Percentiles rank a stretch among this genome's conserved stretches.
Conservation (phyloP, 2,888 invertebrate genomes). For the Zootermopsis nevadensis region DNA sequence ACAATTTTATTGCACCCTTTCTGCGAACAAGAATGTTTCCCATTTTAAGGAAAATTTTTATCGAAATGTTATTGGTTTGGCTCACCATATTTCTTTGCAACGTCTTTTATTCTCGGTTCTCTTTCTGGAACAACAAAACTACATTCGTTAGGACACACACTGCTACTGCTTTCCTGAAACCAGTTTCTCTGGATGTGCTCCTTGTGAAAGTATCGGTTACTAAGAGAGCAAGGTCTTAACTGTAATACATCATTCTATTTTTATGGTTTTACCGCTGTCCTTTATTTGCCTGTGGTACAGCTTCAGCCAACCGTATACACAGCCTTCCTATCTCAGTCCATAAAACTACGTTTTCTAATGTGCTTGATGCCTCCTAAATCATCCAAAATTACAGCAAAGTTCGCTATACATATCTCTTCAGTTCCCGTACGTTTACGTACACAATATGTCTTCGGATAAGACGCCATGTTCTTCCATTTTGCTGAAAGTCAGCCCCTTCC, state of each 20-base stretch:
- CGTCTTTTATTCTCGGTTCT: background rate
- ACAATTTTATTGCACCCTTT: constrained; percentile 34
- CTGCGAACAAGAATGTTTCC: constrained; percentile 1
- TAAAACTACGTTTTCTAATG: background rate
- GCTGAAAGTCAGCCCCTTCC: background rate
- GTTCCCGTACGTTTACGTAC: background rate
- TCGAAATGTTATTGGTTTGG: background rate
- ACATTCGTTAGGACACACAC: background rate
- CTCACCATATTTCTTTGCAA: background rate
- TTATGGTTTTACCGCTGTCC: constrained; percentile 4
- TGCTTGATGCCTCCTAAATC: constrained; percentile 4
- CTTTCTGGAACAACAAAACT: background rate
- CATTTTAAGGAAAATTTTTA: constrained; percentile 8
- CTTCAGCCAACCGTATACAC: background rate
- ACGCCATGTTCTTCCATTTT: background rate
- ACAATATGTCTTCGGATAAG: background rate
- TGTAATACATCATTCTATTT: constrained; percentile 15
- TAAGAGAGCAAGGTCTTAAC: background rate
- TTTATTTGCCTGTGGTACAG: background rate
- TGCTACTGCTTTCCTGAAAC: background rate
- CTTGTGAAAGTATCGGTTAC: background rate
- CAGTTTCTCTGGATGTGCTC: background rate
- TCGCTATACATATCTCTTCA: background rate
- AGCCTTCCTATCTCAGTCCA: background rate
- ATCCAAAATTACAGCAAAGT: constrained; percentile 24